These are phyloP conservation scores for Aspidoscelis tigris DNA, from an alignment of 2,113 vertebrate species.

Conservation along the genomic window DNA sequence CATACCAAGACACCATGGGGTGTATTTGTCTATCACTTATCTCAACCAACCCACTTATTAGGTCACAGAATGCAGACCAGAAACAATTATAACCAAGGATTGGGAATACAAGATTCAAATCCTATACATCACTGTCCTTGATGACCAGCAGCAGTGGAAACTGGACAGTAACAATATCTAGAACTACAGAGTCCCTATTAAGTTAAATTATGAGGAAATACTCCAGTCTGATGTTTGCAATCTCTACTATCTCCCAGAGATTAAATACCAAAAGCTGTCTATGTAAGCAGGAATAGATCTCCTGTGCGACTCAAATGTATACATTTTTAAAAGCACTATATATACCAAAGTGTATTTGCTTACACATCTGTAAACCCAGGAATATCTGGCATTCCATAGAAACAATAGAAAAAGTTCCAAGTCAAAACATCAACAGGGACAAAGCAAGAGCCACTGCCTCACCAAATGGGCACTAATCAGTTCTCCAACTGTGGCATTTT, in stretches of 20 bases:
- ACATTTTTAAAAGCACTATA: not conserved
- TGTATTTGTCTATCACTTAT: not conserved
- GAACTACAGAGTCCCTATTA: not conserved
- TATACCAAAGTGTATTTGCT: not conserved
- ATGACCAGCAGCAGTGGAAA: not conserved
- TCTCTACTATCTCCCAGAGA: not conserved
- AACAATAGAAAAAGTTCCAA: not conserved
- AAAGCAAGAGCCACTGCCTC: not conserved
- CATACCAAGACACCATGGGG: not conserved
- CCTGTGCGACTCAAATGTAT: not conserved
- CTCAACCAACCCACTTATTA: not conserved
- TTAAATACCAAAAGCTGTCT: not conserved
- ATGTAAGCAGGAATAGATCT: not conserved
- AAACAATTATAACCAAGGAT: not conserved
- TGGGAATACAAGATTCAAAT: not conserved
- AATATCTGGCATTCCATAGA: not conserved
- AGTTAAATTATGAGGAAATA: not conserved
- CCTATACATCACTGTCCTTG: not conserved
- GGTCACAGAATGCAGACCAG: not conserved
- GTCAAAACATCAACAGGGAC: not conserved
- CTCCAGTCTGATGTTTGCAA: not conserved
- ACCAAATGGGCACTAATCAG: not conserved
- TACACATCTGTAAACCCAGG: not conserved
- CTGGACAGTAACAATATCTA: not conserved
- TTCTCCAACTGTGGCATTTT: not conserved